A percentile compares a stretch with the other conserved stretches of the same genome.
phyloP scores from a whole-genome alignment of 1,140 invertebrate genomes.

The Drosophila insularis region DNA sequence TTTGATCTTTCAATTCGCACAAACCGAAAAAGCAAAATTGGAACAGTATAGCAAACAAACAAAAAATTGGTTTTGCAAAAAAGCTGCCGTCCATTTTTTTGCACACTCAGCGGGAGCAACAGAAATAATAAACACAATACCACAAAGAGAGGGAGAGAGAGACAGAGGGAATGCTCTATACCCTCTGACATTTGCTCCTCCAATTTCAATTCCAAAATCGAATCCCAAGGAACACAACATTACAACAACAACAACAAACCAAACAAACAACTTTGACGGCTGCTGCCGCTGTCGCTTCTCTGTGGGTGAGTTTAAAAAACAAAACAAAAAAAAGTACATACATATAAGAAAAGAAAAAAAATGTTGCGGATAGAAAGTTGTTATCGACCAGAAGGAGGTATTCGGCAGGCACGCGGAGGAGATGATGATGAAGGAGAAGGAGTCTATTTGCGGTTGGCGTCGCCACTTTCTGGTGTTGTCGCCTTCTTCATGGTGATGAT shows the following conservation, averaged over 20 bases:
- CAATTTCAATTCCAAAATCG: constrained; percentile 14
- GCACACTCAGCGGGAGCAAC: constrained; percentile 42
- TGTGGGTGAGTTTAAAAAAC: constrained; percentile 65
- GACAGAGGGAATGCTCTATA: constrained; percentile 65
- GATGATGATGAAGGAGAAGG: constrained; percentile 29
- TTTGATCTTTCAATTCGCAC: constrained; percentile 74
- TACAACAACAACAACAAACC: constrained; percentile 38
- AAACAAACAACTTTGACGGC: constrained; percentile 40
- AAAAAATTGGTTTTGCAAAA: constrained; percentile 52
- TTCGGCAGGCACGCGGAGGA: neutral
- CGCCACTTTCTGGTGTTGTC: neutral
- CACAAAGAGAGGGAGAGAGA: constrained; percentile 35
- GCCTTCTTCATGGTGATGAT: neutral
- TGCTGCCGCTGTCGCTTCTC: constrained; percentile 56
- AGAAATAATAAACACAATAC: constrained; percentile 54
- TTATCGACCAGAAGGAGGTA: constrained; percentile 55
- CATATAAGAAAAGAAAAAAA: neutral
- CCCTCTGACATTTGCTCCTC: constrained; percentile 71
- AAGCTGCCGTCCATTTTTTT: constrained; percentile 63
- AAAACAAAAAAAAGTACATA: neutral
- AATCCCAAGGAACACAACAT: constrained; percentile 44
- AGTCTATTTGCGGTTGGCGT: constrained; percentile 37
- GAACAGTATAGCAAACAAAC: too few species aligned
- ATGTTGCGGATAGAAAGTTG: constrained; percentile 67
- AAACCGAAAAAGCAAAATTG: constrained; percentile 28